Evolutionary conservation across 2,113 vertebrate species (phyloP).

Genomic region (Microcebus lehilahytsara): DNA sequence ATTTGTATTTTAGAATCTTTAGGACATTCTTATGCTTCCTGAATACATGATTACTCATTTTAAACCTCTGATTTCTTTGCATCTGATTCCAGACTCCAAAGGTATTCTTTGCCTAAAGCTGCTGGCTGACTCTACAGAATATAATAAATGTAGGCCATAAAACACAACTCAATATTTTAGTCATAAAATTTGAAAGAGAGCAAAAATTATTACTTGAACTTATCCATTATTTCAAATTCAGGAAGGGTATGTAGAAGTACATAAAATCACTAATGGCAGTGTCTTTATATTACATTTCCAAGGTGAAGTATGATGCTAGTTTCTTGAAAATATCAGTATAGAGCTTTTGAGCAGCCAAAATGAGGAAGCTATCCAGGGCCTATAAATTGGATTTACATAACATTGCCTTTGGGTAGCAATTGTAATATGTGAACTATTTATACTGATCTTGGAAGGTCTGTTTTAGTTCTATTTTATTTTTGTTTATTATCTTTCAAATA

Average conservation of each 20-base stretch:
- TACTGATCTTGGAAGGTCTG: background rate
- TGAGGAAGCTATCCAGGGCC: background rate
- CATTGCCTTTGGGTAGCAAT: constrained; percentile 34
- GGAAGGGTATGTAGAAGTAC: constrained; percentile 57
- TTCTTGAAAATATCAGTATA: constrained; percentile 37
- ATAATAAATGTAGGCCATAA: constrained; percentile 62
- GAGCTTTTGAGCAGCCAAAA: background rate
- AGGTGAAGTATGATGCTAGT: constrained; percentile 38
- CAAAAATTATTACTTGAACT: constrained; percentile 60
- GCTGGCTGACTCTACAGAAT: constrained; percentile 46
- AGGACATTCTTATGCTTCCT: constrained; percentile 20
- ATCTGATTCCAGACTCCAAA: constrained; percentile 33
- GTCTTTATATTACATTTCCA: constrained; percentile 64
- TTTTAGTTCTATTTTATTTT: constrained; percentile 16
- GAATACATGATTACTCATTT: constrained; percentile 49
- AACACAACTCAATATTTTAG: constrained; percentile 72
- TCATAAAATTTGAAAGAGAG: constrained; percentile 72
- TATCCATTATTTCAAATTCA: constrained; percentile 71
- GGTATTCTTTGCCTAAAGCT: constrained; percentile 59
- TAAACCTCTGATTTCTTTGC: constrained; percentile 45
- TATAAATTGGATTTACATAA: constrained; percentile 18
- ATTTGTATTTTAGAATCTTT: constrained; percentile 27
- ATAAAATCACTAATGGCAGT: constrained; percentile 67
- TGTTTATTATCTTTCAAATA: constrained; percentile 13
- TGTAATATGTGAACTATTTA: constrained; percentile 22